These are phyloP conservation scores for Noctua pronuba DNA, from an alignment of 2,888 invertebrate species.

Conservation along the genomic window DNA sequence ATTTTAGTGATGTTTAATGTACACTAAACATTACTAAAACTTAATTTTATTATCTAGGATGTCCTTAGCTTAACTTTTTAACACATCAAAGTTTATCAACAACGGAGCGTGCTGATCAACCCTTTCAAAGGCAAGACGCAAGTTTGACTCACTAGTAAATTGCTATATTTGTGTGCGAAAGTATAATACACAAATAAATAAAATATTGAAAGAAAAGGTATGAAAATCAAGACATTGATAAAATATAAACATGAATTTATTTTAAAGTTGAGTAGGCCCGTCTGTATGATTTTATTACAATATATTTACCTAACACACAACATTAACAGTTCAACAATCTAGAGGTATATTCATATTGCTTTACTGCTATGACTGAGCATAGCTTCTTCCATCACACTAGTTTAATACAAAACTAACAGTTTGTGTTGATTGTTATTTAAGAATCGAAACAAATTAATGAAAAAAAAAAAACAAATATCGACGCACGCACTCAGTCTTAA, in stretches of 20 bases:
- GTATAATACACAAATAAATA: conserved; percentile 58
- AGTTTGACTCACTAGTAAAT: neutral
- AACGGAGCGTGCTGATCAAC: neutral
- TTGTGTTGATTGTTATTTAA: conserved; percentile 46
- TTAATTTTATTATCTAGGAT: neutral
- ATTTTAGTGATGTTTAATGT: no score
- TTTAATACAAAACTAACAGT: conserved; percentile 51
- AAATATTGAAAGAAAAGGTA: conserved; percentile 60
- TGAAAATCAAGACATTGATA: conserved; percentile 77
- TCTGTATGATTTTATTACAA: conserved; percentile 73
- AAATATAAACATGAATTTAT: conserved; percentile 83
- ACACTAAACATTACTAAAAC: neutral
- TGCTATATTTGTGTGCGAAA: conserved; percentile 50
- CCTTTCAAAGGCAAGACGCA: neutral
- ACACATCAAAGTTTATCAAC: neutral
- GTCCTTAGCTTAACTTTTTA: neutral
- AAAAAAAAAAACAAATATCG: conserved; percentile 74
- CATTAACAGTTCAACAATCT: conserved; percentile 61
- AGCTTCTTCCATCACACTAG: conserved; percentile 32
- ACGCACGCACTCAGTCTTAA: conserved; percentile 89
- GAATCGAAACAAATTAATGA: conserved; percentile 53
- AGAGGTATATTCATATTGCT: conserved; percentile 61
- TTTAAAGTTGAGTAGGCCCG: conserved; percentile 82
- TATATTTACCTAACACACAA: conserved; percentile 66
- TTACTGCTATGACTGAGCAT: conserved; percentile 53